phyloP scores from a whole-genome alignment of 1,140 invertebrate genomes.

The Nasonia giraulti region DNA sequence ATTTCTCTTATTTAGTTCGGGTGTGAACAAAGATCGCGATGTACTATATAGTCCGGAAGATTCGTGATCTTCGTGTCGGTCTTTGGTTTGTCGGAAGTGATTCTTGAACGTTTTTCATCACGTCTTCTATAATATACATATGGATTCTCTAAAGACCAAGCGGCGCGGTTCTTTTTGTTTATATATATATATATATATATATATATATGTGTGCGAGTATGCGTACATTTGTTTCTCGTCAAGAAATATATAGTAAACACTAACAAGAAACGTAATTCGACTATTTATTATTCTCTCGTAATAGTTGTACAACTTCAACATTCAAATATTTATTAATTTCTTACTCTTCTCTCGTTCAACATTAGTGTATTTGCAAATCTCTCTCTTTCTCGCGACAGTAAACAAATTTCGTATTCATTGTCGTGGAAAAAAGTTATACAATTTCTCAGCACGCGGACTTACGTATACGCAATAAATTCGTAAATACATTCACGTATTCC shows the following conservation, averaged over 20 bases:
- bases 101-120: background rate
- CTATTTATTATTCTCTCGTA: conserved; percentile 18
- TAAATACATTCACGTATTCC: conserved; percentile 53
- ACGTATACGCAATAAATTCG: conserved; percentile 63
- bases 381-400: conserved; percentile 24
- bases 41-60: background rate
- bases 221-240: background rate
- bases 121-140: conserved; percentile 22
- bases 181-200: background rate
- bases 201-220: background rate
- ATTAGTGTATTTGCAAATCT: conserved; percentile 9
- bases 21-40: conserved; percentile 24
- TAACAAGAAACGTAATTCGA: conserved; percentile 44
- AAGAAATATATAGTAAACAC: conserved; percentile 37
- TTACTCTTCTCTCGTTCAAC: conserved; percentile 28
- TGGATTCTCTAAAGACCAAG: too few relatives aligned
- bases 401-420: conserved; percentile 47
- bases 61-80: background rate
- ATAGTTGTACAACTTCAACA: conserved; percentile 43
- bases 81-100: conserved; percentile 31
- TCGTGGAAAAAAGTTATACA: conserved; percentile 42
- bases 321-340: conserved; percentile 45
- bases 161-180: too few relatives aligned
- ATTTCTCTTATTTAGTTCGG: conserved; percentile 12
- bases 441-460: conserved; percentile 48